Conservation (phyloP, 2,888 invertebrate genomes). For the Pollenia angustigena region DNA sequence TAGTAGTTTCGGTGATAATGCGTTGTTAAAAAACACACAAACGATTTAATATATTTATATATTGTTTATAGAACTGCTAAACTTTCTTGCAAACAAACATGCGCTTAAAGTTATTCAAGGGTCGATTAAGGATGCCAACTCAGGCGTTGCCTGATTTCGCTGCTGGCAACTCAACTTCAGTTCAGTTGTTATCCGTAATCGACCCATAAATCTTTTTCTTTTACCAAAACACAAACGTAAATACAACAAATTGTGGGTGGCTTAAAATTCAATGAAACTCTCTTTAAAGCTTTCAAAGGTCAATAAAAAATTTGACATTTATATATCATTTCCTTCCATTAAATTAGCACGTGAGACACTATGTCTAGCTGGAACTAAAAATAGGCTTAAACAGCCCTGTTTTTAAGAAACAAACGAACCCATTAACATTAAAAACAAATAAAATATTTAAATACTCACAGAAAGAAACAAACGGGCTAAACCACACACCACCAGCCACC, state of each 20-base stretch:
- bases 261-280: conserved; percentile 3
- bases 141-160: no score
- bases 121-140: no score
- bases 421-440: conserved; percentile 31
- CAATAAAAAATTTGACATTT: conserved; percentile 21
- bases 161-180: no score
- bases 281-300: neutral
- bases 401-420: neutral
- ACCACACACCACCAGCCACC: conserved; percentile 39
- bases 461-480: conserved; percentile 7
- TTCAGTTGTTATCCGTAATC: no score
- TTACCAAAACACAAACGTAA: neutral
- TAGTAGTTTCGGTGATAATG: no score
- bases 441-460: conserved; percentile 19
- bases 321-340: conserved; percentile 10
- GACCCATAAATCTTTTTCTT: no score
- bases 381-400: neutral
- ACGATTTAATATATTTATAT: no score
- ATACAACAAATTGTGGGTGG: neutral
- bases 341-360: conserved; percentile 27
- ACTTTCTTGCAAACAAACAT: no score
- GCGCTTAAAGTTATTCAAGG: no score
- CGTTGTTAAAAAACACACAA: no score
- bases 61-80: no score
- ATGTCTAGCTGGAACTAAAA: conserved; percentile 44